phyloP scores from a whole-genome alignment of 2,113 vertebrate genomes.

The Rhegmatorhina hoffmannsi region DNA sequence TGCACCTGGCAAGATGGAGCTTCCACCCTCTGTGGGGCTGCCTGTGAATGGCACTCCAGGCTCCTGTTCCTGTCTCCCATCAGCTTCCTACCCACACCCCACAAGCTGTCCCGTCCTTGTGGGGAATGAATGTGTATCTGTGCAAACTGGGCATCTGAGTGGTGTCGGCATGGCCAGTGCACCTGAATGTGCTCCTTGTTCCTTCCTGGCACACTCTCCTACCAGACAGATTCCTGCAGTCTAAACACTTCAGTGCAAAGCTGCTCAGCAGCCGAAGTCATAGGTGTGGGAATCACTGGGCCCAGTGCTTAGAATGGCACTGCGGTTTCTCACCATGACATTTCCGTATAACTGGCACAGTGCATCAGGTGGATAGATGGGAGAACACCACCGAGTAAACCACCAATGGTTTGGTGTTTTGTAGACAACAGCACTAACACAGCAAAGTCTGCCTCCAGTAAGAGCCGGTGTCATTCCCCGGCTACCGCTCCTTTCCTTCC shows the following conservation, averaged over 20 bases:
- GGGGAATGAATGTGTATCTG: background rate
- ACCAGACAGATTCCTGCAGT: background rate
- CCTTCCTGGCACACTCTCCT: background rate
- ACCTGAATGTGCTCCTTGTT: slow-evolving; percentile 19
- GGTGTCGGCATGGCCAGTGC: background rate
- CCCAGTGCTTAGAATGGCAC: background rate
- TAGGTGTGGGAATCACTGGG: background rate
- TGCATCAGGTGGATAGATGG: background rate
- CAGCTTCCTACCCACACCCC: accelerated
- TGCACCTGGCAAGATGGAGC: background rate
- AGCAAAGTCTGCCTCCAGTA: background rate
- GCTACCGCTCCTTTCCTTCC: background rate
- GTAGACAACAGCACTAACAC: background rate
- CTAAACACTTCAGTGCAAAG: background rate
- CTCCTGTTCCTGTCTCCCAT: background rate
- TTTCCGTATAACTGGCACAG: accelerated
- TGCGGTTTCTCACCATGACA: background rate
- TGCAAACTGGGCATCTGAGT: background rate
- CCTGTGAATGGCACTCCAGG: accelerated
- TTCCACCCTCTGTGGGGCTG: background rate
- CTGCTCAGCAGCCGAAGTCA: background rate
- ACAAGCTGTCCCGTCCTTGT: accelerated
- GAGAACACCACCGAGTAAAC: background rate
- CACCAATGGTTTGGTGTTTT: accelerated
- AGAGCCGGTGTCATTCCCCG: background rate